These are phyloP conservation scores for Menura novaehollandiae DNA, from an alignment of 2,113 vertebrate species.

Conservation along the genomic window DNA sequence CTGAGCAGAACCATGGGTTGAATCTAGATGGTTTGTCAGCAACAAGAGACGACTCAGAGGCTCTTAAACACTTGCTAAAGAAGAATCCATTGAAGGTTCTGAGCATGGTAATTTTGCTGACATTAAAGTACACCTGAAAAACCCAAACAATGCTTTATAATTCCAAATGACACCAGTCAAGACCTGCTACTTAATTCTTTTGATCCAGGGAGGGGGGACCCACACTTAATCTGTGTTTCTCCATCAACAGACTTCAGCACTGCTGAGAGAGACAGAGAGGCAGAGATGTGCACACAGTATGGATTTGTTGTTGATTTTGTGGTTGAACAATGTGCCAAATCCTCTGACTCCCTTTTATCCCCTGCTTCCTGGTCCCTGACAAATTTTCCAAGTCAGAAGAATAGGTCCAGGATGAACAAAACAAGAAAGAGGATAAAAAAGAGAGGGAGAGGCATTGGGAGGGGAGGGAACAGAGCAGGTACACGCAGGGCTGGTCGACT, in stretches of 20 bases:
- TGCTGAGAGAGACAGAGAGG: not conserved
- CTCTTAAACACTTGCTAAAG: slow-evolving; percentile 66
- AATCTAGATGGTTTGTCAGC: slow-evolving; percentile 86
- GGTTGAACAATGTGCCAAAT: not conserved
- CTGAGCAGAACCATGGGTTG: slow-evolving; percentile 82
- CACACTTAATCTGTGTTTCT: not conserved
- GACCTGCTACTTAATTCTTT: not conserved
- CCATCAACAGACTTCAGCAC: not conserved
- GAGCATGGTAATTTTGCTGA: slow-evolving; percentile 36
- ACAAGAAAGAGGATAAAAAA: not conserved
- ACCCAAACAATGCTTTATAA: slow-evolving; percentile 66
- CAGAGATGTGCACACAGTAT: not conserved
- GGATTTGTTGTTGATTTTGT: not conserved
- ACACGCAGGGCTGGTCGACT: not conserved
- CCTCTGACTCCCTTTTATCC: not conserved
- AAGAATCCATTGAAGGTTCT: slow-evolving; percentile 55
- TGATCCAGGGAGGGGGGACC: not conserved
- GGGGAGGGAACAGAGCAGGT: not conserved
- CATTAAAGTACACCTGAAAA: slow-evolving; percentile 54
- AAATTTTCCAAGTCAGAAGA: not conserved
- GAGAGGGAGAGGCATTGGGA: not conserved
- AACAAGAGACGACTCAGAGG: slow-evolving; percentile 76
- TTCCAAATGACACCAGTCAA: slow-evolving; percentile 18
- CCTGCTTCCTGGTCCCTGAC: not conserved
- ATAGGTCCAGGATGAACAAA: not conserved